Base-by-base conservation (phyloP, 1,140 invertebrate species). In the Bacillus rossius region DNA sequence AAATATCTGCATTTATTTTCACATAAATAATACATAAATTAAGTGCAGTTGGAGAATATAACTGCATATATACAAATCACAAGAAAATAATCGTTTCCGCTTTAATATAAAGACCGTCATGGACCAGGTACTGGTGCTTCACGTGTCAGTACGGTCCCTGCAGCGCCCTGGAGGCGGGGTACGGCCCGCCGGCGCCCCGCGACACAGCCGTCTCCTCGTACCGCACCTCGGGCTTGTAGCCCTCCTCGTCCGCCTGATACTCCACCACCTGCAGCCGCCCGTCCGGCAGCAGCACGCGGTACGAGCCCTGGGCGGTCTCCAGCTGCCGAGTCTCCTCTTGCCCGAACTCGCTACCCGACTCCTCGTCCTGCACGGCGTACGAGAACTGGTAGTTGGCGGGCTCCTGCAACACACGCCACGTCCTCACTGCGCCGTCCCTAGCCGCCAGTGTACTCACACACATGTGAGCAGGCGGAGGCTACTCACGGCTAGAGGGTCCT, bases 211-310 rank as follows among this genome's bases (percentile, higher is more conserved):
- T 67, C 75, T 79, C 85, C 78, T 91, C 87, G 69, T 92, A 92
- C 67, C 83, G 84, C 61, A 93, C 84, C 68, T 84, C 82, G 57
- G 90, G 89, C 71, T 88, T 87, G 73, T 88, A 92, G 65, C 91
- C 90, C 56, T 87, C 84, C 65, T 81, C 78, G 70, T 89, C 89
- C 2, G 88, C 89, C 71, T 88, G 83, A 72, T 92, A 94, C 69
- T 88, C 82, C 40, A 94, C 88, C 65, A 90, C 81, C 77, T 92
- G 89, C 72, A 85, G 88, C 70, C 88, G 84, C 67, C 90, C 91
- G 76, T 92, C 91, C 50, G 91, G 89, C 66, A 93, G 79, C 37
- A 91, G 75, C 65, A 92, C 90, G 75, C 90, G 86, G 79, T 92
- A 94, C 70, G 87, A 83, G 68, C 91, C 91, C 69, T 82, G 84